Evolutionary conservation across 2,888 invertebrate species (phyloP), one percentile per base, ranked within the genome.

Genomic region (Kryphioiulus occultus): DNA sequence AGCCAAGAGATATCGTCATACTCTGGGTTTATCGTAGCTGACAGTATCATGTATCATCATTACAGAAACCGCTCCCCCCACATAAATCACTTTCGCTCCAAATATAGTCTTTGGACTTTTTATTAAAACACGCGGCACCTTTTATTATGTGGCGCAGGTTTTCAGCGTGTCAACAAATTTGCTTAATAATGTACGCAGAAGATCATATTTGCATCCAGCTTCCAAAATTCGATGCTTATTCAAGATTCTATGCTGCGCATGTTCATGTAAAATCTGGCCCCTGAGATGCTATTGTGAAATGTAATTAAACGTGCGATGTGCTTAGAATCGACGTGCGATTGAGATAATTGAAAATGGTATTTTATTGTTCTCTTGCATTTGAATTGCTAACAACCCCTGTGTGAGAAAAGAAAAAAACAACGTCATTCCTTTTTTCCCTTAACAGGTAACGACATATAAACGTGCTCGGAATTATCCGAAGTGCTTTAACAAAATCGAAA

Each of bases 41-140:
- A 78, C 78, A 78, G 78, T 78, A 22, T 30, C 78, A 78, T 78
- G 78, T 78, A 78, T 78, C 78, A 26, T 78, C 78, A 30, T 78
- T 78, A 78, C 78, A 78, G 22, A 26, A 78, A 78, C 78, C 78
- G 10, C 30, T 78, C 78, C 78, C n/a, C 78, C 26, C 30, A 30
- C 78, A 78, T 78, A 78, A 78, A 78, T 78, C 78, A 78, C 78
- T 78, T 15, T 30, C 78, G 78, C 78, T 78, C 30, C 78, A 78
- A 78, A 78, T 78, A 30, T 30, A 30, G 78, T 26, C 30, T 12
- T 78, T 10, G 78, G 17, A 15, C 22, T 53, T 30, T 78, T 78
- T 78, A 78, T 30, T 78, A 78, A 78, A 78, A 30, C 30, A 30
- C 30, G 30, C 78, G 26, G 15, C 30, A 78, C 30, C 78, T 78